Base-by-base conservation (phyloP, 2,113 vertebrate species). In the Hipposideros armiger region DNA sequence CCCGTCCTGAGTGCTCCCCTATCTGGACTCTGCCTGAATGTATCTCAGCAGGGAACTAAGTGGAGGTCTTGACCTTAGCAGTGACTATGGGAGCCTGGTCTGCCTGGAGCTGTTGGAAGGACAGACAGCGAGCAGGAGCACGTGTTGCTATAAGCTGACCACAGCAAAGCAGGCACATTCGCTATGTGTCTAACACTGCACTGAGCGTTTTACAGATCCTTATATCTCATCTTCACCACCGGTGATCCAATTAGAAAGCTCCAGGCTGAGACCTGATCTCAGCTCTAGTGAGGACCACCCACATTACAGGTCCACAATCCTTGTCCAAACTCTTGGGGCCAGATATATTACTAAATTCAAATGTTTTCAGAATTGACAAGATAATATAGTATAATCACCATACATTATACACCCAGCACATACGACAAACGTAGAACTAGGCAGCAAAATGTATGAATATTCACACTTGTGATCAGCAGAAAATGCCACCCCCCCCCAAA, bases 281-380 rank as follows among this genome's bases (percentile, higher is more conserved):
- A 50, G 32, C 70, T 56, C 20, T 32, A 15, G 15, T 4, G 22
- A 78, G 16, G n/a, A 7, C 22, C 11, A 15, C 22, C 42, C 9
- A 3, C 16, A 8, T 50, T 16, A 87, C 10, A 16, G 32, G 14
- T 32, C n/a, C 24, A 36, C 62, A 56, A 15, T 64, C 77, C 17
- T 77, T 3, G 26, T 24, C 28, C 24, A 24, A 73, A 92, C n/a
- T 66, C 72, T 50, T 42, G 7, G 10, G 20, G n/a, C 32, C 32
- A 60, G 13, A 69, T n/a, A 7, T 80, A 28, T 90, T 73, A n/a
- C 45, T 62, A 86, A 89, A 85, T 20, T 58, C 67, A 72, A 13
- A 6, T 36, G 80, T 82, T 70, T 73, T 40, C 74, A 92, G 40
- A 50, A n/a, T 69, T 76, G 74, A 52, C 17, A 76, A 76, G 58